Evolutionary conservation across 2,113 vertebrate genomes (phyloP).

Genomic region (Corythoichthys haematopterus): DNA sequence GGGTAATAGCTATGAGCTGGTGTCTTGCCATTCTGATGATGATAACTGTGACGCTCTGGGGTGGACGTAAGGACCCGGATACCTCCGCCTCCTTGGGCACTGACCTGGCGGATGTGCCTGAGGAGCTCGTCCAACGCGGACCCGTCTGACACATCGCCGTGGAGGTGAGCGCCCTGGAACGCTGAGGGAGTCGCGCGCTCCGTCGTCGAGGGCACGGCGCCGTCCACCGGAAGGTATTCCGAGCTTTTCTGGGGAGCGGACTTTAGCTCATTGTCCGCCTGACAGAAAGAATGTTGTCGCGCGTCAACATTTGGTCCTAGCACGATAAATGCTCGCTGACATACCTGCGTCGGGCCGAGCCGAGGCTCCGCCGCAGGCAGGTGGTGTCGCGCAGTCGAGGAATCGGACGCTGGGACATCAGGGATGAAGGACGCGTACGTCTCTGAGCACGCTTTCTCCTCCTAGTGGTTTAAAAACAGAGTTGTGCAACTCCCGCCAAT

Average conservation of each 20-base stretch:
- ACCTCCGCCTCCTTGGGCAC: slow-evolving; percentile 52
- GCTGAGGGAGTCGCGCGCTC: slow-evolving; percentile 40
- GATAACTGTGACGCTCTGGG: slow-evolving; percentile 29
- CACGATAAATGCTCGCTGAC: not conserved
- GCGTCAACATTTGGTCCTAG: not conserved
- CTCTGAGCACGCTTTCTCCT: slow-evolving; percentile 56
- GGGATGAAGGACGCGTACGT: slow-evolving; percentile 78
- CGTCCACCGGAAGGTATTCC: slow-evolving; percentile 38
- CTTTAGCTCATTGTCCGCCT: slow-evolving; percentile 68
- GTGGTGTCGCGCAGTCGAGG: slow-evolving; percentile 7
- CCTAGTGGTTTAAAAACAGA: slow-evolving; percentile 26
- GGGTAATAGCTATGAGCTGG: slow-evolving; percentile 24
- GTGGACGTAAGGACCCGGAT: slow-evolving; percentile 65
- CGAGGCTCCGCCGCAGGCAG: slow-evolving; percentile 38
- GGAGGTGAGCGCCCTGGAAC: slow-evolving; percentile 56
- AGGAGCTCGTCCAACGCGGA: slow-evolving; percentile 81
- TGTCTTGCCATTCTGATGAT: slow-evolving; percentile 41
- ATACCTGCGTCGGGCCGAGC: slow-evolving; percentile 57
- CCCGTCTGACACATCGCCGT: slow-evolving; percentile 66
- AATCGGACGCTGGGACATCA: slow-evolving; percentile 33
- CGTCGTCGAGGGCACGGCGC: slow-evolving; percentile 24
- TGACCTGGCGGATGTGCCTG: slow-evolving; percentile 77
- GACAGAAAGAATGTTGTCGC: slow-evolving; percentile 20
- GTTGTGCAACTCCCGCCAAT: not conserved
- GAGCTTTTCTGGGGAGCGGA: slow-evolving; percentile 80